Base-by-base conservation (phyloP, 2,113 vertebrate genomes). In the Bombycilla garrulus region DNA sequence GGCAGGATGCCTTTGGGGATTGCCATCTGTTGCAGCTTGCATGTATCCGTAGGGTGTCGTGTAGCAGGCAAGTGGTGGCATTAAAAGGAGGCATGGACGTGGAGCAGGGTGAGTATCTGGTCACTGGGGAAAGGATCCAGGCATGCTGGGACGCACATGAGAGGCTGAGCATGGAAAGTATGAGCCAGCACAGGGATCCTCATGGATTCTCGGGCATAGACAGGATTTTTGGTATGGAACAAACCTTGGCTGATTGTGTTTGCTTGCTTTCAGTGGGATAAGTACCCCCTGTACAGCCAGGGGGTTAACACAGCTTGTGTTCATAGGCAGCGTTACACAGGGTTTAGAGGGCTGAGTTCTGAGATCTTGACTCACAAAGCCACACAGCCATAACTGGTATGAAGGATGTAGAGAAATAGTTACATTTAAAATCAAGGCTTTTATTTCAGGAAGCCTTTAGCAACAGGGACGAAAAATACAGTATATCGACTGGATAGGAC, bases 1-100 rank as follows among this genome's bases (percentile, higher is more conserved):
- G 87, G 81, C 73, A 79, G 81, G 92, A 71, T 94, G 93, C 93
- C 74, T 92, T 57, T 62, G 64, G 79, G 74, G 48, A 11, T 56
- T 50, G 54, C 81, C 93, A 83, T 82, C 87, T 95, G 87, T 81
- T 51, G 45, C 11, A 13, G 56, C 72, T 67, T 40, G 31, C 26
- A 7, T 4, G 0, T 81, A 13, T 44, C 88, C 26, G 5, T 56
- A 15, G 90, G 80, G 93, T 83, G 70, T 93, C 89, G 36, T 83
- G 53, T n/a, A 78, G 67, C 66, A 29, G 45, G 54, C 91, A 42
- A 91, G 84, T 47, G 90, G 70, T 88, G 81, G 81, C 87, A 77
- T 82, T 87, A 36, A 62, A 35, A 28, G 0, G 6, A 20, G 64
- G 13, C 31, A 7, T 4, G 7, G 80, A 8, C 11, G 0, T 5